phyloP scores from a whole-genome alignment of 2,797 vertebrate genomes.

The Mus minutoides region DNA sequence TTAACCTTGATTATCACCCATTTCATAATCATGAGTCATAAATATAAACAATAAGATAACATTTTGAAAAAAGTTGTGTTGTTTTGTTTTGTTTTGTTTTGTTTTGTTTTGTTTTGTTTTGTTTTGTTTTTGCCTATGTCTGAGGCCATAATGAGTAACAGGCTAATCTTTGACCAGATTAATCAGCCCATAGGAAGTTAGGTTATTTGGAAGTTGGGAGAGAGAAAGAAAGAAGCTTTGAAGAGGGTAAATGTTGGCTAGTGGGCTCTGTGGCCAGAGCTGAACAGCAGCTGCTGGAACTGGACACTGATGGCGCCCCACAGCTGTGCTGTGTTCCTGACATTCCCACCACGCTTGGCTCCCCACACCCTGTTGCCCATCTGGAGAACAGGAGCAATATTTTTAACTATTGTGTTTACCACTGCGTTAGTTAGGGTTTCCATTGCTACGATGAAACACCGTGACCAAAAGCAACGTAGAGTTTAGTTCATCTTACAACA shows the following conservation, averaged over 20 bases:
- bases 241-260: not conserved
- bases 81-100: too few relatives aligned
- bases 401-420: not conserved
- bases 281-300: not conserved
- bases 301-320: accelerated
- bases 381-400: not conserved
- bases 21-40: not conserved
- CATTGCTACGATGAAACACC: too few relatives aligned
- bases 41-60: constrained; percentile 21
- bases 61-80: constrained; percentile 40
- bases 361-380: not conserved
- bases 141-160: not conserved
- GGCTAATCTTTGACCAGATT: not conserved
- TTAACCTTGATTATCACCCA: not conserved
- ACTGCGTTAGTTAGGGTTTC: not conserved
- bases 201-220: not conserved
- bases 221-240: not conserved
- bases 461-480: not conserved
- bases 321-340: not conserved
- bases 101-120: too few relatives aligned
- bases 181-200: not conserved
- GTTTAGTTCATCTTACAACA: not conserved
- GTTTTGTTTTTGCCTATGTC: not conserved
- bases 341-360: not conserved
- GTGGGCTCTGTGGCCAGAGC: not conserved